A percentile compares a stretch with the other conserved stretches of the same genome.
These are phyloP conservation scores for Pelodiscus sinensis DNA, from an alignment of 2,113 vertebrate genomes.

Conservation along the genomic window DNA sequence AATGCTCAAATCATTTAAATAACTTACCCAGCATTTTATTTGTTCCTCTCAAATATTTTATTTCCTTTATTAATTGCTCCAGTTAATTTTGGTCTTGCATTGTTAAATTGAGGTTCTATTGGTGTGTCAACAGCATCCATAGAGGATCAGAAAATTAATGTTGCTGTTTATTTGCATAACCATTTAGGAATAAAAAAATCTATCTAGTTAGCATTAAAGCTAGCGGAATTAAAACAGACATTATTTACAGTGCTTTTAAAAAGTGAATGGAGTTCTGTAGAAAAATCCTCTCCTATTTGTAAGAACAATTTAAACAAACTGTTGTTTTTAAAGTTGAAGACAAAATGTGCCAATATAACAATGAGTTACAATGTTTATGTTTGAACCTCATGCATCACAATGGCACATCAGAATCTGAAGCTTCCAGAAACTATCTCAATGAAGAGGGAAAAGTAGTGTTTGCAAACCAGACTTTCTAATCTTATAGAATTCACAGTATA, in stretches of 20 bases:
- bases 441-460: background rate
- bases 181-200: background rate
- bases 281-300: background rate
- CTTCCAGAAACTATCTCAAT: background rate
- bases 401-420: background rate
- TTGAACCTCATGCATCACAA: background rate
- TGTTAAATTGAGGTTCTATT: background rate
- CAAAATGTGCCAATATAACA: background rate
- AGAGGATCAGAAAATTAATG: background rate
- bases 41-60: background rate
- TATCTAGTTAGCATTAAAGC: background rate
- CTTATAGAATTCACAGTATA: fast-evolving
- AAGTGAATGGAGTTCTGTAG: background rate
- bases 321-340: background rate
- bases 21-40: background rate
- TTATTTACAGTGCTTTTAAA: background rate
- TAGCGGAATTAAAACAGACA: background rate
- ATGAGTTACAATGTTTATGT: constrained; percentile 20
- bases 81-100: background rate
- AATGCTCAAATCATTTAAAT: background rate
- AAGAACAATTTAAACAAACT: constrained; percentile 12
- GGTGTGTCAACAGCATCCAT: background rate
- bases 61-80: background rate
- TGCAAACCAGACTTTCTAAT: background rate
- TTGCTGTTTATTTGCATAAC: background rate